Evolutionary conservation across 2,888 invertebrate species (phyloP).

Genomic region (Acrobasis consociella): DNA sequence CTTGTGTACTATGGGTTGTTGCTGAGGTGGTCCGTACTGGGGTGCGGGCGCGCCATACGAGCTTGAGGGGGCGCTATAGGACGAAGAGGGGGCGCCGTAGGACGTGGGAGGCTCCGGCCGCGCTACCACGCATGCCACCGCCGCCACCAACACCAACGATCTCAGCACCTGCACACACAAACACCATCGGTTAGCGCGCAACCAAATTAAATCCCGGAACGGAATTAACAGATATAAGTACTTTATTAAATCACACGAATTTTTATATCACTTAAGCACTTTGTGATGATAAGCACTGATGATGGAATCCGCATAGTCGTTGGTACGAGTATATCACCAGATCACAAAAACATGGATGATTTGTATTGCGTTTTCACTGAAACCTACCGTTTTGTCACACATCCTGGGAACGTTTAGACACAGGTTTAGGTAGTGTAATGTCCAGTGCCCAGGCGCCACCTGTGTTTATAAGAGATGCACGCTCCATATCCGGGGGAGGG

Average conservation of each 20-base stretch:
- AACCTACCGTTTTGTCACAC: constrained; percentile 78
- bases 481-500: constrained; percentile 77
- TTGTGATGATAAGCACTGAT: constrained; percentile 25
- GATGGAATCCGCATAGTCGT: constrained; percentile 28
- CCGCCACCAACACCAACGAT: constrained; percentile 69
- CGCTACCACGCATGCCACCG: constrained; percentile 68
- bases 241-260: not conserved
- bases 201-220: not conserved
- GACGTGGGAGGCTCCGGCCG: constrained; percentile 82
- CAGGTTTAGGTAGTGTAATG: constrained; percentile 70
- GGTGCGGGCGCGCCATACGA: constrained; percentile 82
- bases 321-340: constrained; percentile 40
- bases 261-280: constrained; percentile 30
- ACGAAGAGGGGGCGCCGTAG: constrained; percentile 83
- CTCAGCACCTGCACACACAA: constrained; percentile 74
- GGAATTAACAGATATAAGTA: not conserved
- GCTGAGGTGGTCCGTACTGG: constrained; percentile 87
- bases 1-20: constrained; percentile 91
- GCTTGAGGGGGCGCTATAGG: constrained; percentile 61
- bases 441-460: constrained; percentile 71
- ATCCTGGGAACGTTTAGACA: constrained; percentile 66
- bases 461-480: constrained; percentile 78
- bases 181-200: constrained; percentile 30
- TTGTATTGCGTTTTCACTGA: constrained; percentile 41
- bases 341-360: constrained; percentile 50